Conservation (phyloP, 92 coral and sea anemone species). For the Porites rus region DNA sequence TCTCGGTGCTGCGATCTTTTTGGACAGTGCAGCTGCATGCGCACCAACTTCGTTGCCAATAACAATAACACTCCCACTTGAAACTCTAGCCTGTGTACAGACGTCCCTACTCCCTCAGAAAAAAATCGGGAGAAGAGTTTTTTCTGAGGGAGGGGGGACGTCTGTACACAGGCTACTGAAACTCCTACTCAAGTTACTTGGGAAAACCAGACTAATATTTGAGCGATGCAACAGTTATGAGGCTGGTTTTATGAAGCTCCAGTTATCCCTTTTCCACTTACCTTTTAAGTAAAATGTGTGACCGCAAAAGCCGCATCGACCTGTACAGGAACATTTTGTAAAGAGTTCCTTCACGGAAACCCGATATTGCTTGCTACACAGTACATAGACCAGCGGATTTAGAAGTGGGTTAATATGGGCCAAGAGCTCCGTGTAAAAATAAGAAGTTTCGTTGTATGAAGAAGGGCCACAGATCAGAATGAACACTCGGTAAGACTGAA, state of each 20-base stretch:
- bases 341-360: constrained; percentile 69
- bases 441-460: constrained; percentile 59
- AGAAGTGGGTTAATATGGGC: constrained; percentile 88
- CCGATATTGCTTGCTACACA: constrained; percentile 80
- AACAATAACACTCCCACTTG: too few species aligned
- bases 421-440: constrained; percentile 81
- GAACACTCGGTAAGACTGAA: constrained; percentile 75
- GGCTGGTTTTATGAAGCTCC: not conserved
- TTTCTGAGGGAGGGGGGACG: too few species aligned
- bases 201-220: too few species aligned
- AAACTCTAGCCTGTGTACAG: too few species aligned
- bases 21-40: too few species aligned
- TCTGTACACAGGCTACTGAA: too few species aligned
- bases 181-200: too few species aligned
- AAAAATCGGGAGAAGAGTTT: too few species aligned
- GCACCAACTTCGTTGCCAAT: too few species aligned
- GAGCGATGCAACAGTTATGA: too few species aligned
- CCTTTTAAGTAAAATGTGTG: constrained; percentile 18
- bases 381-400: constrained; percentile 82
- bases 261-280: constrained; percentile 10
- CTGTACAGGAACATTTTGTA: constrained; percentile 34
- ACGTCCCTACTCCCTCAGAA: too few species aligned
- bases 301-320: constrained; percentile 11
- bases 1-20: too few species aligned
- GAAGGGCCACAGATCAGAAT: constrained; percentile 72